Percentiles rank a stretch among this genome's conserved stretches.
phyloP scores from a whole-genome alignment of 2,888 invertebrate genomes.

The Sarcophaga subvicina region DNA sequence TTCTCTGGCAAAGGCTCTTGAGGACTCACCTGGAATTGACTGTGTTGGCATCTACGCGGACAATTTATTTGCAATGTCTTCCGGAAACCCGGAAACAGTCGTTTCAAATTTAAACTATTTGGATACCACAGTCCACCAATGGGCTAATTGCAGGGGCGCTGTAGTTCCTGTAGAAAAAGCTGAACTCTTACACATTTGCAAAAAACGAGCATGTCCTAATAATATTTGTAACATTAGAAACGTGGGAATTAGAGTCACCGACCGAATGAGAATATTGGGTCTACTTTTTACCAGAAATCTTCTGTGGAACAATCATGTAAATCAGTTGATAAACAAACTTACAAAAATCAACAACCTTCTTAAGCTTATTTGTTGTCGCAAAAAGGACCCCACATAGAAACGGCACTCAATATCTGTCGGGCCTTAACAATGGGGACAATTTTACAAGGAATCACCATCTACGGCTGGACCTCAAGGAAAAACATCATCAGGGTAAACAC shows the following conservation, averaged over 20 bases:
- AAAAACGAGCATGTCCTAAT: conserved; percentile 6
- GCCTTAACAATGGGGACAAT: too few species aligned
- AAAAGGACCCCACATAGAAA: conserved; percentile 2
- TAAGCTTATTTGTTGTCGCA: too few species aligned
- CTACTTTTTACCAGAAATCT: conserved; percentile 44
- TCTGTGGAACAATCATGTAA: conserved; percentile 40
- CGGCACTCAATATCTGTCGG: conserved; percentile 34
- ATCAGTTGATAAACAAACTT: conserved; percentile 14
- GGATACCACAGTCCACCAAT: conserved; percentile 1
- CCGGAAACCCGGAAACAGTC: background rate
- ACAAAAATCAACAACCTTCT: conserved; percentile 32
- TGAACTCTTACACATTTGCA: conserved; percentile 19
- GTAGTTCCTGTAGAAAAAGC: conserved; percentile 5
- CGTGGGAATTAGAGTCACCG: background rate
- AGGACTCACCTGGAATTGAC: background rate
- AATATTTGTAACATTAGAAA: background rate
- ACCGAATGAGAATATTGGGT: conserved; percentile 8
- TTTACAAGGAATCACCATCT: too few species aligned
- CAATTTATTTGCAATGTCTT: too few species aligned
- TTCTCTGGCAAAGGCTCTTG: background rate
- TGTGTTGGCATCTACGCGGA: background rate
- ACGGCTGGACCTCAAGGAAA: conserved; percentile 12
- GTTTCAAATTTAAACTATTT: background rate
- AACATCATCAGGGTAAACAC: conserved; percentile 16
- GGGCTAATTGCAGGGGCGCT: conserved; percentile 1